Percentiles rank a stretch among this genome's conserved stretches.
These are phyloP conservation scores for Phrynosoma blainvillii DNA, from an alignment of 2,113 vertebrate species.

Conservation along the genomic window DNA sequence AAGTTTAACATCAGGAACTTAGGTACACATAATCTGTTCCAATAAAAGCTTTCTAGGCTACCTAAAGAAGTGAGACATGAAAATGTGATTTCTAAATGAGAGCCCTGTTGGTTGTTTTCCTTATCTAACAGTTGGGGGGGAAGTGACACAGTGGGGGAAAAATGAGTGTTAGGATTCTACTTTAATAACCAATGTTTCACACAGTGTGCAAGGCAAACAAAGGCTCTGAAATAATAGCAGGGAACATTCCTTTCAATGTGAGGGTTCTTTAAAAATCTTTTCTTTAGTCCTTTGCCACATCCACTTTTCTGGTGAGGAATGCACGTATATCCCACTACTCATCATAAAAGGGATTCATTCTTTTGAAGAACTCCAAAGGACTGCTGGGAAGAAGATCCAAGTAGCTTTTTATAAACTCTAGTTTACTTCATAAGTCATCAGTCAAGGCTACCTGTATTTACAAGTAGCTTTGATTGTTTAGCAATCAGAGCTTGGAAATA, in stretches of 20 bases:
- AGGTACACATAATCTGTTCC: not conserved
- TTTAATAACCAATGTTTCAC: not conserved
- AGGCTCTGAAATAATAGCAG: not conserved
- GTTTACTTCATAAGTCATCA: not conserved
- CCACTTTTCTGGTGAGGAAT: not conserved
- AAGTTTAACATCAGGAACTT: slow-evolving; percentile 20
- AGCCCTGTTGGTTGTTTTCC: not conserved
- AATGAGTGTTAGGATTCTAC: not conserved
- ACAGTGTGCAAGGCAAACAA: not conserved
- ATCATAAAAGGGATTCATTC: not conserved
- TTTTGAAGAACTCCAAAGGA: not conserved
- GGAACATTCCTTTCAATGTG: not conserved
- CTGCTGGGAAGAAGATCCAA: not conserved
- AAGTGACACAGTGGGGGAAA: not conserved
- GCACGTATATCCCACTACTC: not conserved
- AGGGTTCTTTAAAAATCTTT: not conserved
- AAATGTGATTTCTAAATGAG: slow-evolving; percentile 8
- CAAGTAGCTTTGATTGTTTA: not conserved
- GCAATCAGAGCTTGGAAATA: not conserved
- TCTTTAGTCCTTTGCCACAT: not conserved
- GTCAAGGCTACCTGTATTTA: not conserved
- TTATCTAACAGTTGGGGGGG: not conserved
- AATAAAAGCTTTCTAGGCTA: not conserved
- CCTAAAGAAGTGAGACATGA: not conserved
- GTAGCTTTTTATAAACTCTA: not conserved